Conservation (phyloP, 2,888 invertebrate species). For the Lamproptera curius region DNA sequence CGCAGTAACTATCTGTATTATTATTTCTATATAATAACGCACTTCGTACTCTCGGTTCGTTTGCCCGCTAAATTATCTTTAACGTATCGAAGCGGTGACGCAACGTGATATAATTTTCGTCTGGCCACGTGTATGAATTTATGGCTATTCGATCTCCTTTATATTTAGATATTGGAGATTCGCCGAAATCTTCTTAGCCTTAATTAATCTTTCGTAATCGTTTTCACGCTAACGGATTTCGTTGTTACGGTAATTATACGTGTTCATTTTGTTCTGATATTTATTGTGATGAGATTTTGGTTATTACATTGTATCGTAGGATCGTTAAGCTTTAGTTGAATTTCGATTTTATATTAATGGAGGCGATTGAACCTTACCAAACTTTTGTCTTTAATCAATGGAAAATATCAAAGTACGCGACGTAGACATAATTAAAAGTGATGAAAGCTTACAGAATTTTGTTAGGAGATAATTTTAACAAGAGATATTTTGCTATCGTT, state of each 20-base stretch:
- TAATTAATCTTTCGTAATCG: neutral
- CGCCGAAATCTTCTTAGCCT: neutral
- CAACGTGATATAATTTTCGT: conserved; percentile 33
- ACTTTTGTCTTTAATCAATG: too few species aligned
- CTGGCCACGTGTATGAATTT: conserved; percentile 1
- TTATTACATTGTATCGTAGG: too few species aligned
- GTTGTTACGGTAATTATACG: neutral
- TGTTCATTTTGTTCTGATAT: too few species aligned
- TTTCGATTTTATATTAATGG: too few species aligned
- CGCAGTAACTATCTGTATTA: conserved; percentile 55
- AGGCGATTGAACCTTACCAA: too few species aligned
- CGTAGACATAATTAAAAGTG: too few species aligned
- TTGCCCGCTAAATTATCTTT: conserved; percentile 63
- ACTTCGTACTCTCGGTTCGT: conserved; percentile 53
- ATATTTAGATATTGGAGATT: neutral
- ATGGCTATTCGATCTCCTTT: neutral
- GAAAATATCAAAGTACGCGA: too few species aligned
- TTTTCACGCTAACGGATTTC: neutral
- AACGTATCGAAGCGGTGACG: conserved; percentile 43
- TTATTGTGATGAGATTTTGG: too few species aligned
- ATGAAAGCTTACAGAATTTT: too few species aligned
- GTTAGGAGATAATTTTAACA: too few species aligned
- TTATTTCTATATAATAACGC: conserved; percentile 49
- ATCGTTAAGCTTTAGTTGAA: too few species aligned
- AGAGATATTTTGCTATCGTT: too few species aligned